A percentile compares a stretch with the other conserved stretches of the same genome.
These are phyloP conservation scores for Drosophila yakuba DNA, from an alignment of 1,140 invertebrate genomes.

Conservation along the genomic window DNA sequence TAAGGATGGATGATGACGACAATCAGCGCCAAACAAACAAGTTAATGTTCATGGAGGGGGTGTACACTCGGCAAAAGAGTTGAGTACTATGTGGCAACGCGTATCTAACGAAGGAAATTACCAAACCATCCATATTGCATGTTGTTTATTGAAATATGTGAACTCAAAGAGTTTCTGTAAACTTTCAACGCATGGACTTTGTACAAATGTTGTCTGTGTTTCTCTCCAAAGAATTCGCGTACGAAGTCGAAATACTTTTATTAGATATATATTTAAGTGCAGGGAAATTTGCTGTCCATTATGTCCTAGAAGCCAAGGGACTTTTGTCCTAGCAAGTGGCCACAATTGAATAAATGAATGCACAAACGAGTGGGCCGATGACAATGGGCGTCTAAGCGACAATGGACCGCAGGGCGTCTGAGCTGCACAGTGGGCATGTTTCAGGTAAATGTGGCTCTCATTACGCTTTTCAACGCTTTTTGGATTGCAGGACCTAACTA, in stretches of 20 bases:
- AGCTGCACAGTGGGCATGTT: slow-evolving; percentile 8
- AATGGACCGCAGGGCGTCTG: slow-evolving; percentile 5
- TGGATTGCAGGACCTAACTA: slow-evolving; percentile 19
- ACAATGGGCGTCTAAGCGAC: slow-evolving; percentile 25
- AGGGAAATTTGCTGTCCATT: slow-evolving; percentile 66
- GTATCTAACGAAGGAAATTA: no score
- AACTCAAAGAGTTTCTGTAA: no score
- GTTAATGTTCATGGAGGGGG: slow-evolving; percentile 58
- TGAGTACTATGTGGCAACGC: neutral
- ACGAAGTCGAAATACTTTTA: neutral
- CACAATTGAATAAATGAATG: slow-evolving; percentile 83
- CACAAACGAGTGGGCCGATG: slow-evolving; percentile 56
- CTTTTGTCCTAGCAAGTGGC: slow-evolving; percentile 77
- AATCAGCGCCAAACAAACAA: slow-evolving; percentile 77
- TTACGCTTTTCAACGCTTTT: slow-evolving; percentile 19
- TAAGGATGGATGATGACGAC: slow-evolving; percentile 66
- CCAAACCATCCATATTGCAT: no score
- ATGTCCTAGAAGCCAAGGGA: slow-evolving; percentile 48
- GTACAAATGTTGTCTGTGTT: no score
- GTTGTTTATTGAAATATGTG: no score
- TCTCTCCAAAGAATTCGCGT: no score
- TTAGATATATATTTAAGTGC: slow-evolving; percentile 5
- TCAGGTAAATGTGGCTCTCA: slow-evolving; percentile 59
- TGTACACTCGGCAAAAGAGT: slow-evolving; percentile 1
- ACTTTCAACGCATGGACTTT: no score